Percentiles rank a stretch among this genome's conserved stretches.
Conservation (phyloP, 1,140 invertebrate species). For the Cotesia chilonis region DNA sequence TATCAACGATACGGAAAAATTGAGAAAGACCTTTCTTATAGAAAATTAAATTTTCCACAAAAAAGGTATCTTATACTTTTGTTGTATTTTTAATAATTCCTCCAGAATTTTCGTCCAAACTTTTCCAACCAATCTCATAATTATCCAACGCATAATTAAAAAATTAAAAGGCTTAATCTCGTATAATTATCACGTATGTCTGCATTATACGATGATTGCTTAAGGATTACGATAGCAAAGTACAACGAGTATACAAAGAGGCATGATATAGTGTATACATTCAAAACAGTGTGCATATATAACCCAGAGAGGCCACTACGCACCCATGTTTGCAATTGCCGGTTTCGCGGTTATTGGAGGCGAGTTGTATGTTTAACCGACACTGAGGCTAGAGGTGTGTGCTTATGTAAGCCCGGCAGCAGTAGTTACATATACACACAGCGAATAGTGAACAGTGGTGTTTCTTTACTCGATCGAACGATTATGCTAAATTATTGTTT, state of each 20-base stretch:
- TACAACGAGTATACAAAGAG: conserved; percentile 38
- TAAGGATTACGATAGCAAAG: conserved; percentile 55
- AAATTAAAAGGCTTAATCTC: not conserved
- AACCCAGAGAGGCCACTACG: conserved; percentile 20
- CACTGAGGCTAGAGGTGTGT: not conserved
- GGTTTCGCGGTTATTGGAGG: conserved; percentile 45
- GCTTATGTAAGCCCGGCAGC: not conserved
- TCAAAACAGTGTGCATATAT: too few relatives aligned
- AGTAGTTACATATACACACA: not conserved
- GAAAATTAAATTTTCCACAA: too few relatives aligned
- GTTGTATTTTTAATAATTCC: too few relatives aligned
- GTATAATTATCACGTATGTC: conserved; percentile 43
- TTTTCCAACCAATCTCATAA: too few relatives aligned
- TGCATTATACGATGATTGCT: conserved; percentile 56
- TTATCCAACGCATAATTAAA: too few relatives aligned
- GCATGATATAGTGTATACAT: too few relatives aligned
- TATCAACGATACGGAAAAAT: too few relatives aligned
- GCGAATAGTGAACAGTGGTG: not conserved
- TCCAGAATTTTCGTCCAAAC: too few relatives aligned
- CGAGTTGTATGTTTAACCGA: conserved; percentile 27
- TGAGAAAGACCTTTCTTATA: too few relatives aligned
- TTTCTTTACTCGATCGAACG: conserved; percentile 25
- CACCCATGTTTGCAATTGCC: conserved; percentile 42
- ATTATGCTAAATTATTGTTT: conserved; percentile 47
- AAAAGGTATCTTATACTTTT: too few relatives aligned